Base-by-base conservation (phyloP, 2,888 invertebrate species). In the Drosophila diplacantha region DNA sequence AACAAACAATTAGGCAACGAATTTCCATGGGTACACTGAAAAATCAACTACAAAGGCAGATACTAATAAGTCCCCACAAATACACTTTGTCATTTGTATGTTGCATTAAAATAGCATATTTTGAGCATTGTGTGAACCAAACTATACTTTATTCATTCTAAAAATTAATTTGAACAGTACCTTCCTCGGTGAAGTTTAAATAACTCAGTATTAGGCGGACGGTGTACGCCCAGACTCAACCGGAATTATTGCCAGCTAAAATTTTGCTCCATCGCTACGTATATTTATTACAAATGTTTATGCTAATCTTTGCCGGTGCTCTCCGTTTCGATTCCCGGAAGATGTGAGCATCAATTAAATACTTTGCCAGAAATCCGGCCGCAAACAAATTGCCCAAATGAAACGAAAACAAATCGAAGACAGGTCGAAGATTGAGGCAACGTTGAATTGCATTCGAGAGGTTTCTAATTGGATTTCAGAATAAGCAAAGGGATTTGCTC, bases 261-360 rank as follows among this genome's bases (percentile, higher is more conserved):
- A 67, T 50, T 65, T 61, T 62, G 65, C 49, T 20, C 38, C 39
- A 47, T 32, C 57, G 22, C 5, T 34, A 9, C 41, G 46, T 46
- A 70, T 77, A 75, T 79, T 73, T 77, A 73, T 79, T 73, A 78
- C 73, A 80, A 75, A 81, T 69, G 75, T 61, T 81, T 68, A 67
- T 79, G 71, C 68, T 82, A 82, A 84, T 83, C 82, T 69, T 64
- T 67, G 66, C 50, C 58, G 62, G 65, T 59, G 71, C 59, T 51
- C 59, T 53, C 58, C 44, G 29, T n/a, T 41, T 44, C 43, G 32
- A 56, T 66, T 56, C 71, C 80, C 67, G 47, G 22, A 66, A 66
- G 82, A 73, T 37, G 57, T 57, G 37, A 61, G 52, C 44, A 61
- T 68, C 80, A 82, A 81, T 80, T 82, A 83, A 79, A 79, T 81